phyloP scores from a whole-genome alignment of 2,113 vertebrate genomes.

The Patagioenas fasciata region DNA sequence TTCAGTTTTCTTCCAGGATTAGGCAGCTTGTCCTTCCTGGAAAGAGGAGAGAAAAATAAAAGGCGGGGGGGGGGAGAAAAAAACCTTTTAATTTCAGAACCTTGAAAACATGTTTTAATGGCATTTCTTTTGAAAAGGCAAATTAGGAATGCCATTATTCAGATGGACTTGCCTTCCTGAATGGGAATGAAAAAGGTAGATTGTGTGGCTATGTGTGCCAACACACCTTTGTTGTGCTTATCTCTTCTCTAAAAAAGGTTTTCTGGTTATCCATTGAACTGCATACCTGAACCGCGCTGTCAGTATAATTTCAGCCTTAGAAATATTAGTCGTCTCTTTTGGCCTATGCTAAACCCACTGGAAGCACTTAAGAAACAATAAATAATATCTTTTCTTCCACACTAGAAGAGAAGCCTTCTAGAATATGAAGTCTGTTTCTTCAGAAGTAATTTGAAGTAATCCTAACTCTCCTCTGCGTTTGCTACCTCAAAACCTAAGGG shows the following conservation, averaged over 20 bases:
- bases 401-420: neutral
- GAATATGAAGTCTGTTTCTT: neutral
- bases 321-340: neutral
- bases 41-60: neutral
- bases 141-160: neutral
- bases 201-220: neutral
- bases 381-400: constrained; percentile 17
- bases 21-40: neutral
- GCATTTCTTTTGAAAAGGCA: neutral
- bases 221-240: neutral
- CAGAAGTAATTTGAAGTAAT: constrained; percentile 49
- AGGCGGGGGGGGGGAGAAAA: no score
- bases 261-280: neutral
- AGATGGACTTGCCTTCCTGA: neutral
- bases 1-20: neutral
- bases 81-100: neutral
- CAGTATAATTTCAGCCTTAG: neutral
- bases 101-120: neutral
- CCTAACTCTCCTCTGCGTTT: neutral
- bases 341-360: neutral
- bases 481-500: constrained; percentile 44
- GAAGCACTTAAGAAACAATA: constrained; percentile 40
- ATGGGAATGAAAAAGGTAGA: neutral
- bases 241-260: neutral
- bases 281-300: neutral